Conservation (phyloP, 2,888 invertebrate species). For the Agonopterix subpropinquella region DNA sequence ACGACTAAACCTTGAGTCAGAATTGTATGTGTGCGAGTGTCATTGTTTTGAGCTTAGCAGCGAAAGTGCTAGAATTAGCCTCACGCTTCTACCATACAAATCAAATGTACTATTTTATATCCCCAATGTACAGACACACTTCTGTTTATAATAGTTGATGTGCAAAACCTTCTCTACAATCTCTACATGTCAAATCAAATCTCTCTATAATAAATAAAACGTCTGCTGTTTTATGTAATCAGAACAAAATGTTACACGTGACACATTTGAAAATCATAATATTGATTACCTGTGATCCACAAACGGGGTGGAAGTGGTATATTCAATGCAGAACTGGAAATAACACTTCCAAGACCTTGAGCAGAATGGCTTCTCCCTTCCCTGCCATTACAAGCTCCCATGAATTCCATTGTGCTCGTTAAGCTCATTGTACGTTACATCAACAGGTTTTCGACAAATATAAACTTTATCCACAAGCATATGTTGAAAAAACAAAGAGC, state of each 20-base stretch:
- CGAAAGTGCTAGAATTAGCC: no score
- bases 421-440: conserved; percentile 44
- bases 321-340: conserved; percentile 57
- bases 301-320: conserved; percentile 70
- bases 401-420: conserved; percentile 31
- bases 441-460: conserved; percentile 35
- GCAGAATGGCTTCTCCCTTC: conserved; percentile 58
- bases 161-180: no score
- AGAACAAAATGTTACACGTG: background rate
- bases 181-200: no score
- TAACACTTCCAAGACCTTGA: conserved; percentile 52
- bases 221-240: background rate
- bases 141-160: no score
- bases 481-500: conserved; percentile 53
- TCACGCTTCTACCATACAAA: no score
- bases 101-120: no score
- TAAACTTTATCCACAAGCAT: conserved; percentile 48
- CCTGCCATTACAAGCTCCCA: conserved; percentile 25
- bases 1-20: no score
- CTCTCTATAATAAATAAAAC: no score
- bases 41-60: no score
- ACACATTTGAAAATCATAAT: background rate
- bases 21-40: no score
- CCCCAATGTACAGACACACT: no score
- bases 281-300: conserved; percentile 61